Evolutionary conservation across 2,797 vertebrate genomes (phyloP), one percentile per base, ranked within the genome.

Genomic region (Prionace glauca): DNA sequence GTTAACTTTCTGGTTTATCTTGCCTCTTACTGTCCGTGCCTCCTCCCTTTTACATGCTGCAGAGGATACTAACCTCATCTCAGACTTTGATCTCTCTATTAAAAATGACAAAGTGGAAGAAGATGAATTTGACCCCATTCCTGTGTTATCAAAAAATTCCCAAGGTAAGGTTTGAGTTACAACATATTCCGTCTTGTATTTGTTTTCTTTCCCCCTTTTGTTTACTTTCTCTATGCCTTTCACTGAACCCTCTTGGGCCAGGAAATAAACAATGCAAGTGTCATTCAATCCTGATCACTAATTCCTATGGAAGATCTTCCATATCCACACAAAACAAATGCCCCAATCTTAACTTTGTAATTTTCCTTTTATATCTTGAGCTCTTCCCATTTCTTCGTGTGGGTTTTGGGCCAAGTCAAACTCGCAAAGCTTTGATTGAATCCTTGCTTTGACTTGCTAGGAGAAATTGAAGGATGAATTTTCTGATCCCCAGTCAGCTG

Each of bases 121-220:
- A 97, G 98, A 99, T 98, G 99, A 99, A 97, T 99, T 99, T 98
- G 99, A 99, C 97, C 99, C 99, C 97, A 99, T 99, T 97, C 99
- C 99, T 95, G 98, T 99, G 97, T 98, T 99, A 97, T 98, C 99
- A 98, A 99, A 99, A 99, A 98, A 98, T 97, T 98, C 98, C 97
- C 99, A 99, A 99, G 99, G 99, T 99, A 99, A 99, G 99, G 97
- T 95, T 96, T 95, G 96, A 81, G 12, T 45, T 74, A 24, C 41
- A 92, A 41, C 62, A 69, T 92, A 1, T 91, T 62, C 32, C 8
- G 8, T 92, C 11, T 41, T 92, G n/a, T 41, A 10, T 36, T 36
- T 69, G 8, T 41, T 4, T 8, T 67, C 22, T 4, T 24, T 56
- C 50, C 50, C 20, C 18, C 2, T n/a, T 41, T 41, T 92, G n/a